Conservation (phyloP, 2,113 vertebrate genomes). For the Chinchilla lanigera region DNA sequence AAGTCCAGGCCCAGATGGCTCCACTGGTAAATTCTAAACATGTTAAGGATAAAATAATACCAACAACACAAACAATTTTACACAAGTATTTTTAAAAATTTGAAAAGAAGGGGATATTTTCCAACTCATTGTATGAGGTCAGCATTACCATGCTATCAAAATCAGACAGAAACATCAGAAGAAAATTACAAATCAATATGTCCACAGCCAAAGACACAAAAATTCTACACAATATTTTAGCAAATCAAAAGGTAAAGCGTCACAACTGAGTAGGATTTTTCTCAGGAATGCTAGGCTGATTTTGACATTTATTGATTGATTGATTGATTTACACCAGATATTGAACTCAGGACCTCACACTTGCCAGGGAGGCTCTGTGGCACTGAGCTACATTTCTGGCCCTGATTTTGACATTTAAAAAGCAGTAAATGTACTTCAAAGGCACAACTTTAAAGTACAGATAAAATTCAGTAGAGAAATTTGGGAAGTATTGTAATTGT, state of each 20-base stretch:
- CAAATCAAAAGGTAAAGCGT: not conserved
- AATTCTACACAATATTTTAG: not conserved
- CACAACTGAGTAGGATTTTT: not conserved
- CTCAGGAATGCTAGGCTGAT: not conserved
- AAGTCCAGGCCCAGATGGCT: not conserved
- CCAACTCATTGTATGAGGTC: not conserved
- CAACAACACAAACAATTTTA: not conserved
- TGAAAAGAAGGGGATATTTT: not conserved
- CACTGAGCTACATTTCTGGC: too few relatives aligned
- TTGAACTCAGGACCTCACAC: too few relatives aligned
- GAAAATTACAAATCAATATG: not conserved
- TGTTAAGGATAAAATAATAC: not conserved
- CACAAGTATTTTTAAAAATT: not conserved
- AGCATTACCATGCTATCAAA: not conserved
- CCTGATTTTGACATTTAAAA: not conserved
- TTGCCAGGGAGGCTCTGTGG: too few relatives aligned
- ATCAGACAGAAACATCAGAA: not conserved
- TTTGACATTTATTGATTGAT: not conserved
- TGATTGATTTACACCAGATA: too few relatives aligned
- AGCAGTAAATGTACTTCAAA: not conserved
- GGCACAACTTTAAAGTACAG: not conserved
- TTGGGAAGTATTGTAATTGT: not conserved
- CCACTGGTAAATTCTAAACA: not conserved
- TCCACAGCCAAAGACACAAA: not conserved
- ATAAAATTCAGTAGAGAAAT: not conserved